phyloP scores from a whole-genome alignment of 2,888 invertebrate species.

The Oxyscelio sp. region DNA sequence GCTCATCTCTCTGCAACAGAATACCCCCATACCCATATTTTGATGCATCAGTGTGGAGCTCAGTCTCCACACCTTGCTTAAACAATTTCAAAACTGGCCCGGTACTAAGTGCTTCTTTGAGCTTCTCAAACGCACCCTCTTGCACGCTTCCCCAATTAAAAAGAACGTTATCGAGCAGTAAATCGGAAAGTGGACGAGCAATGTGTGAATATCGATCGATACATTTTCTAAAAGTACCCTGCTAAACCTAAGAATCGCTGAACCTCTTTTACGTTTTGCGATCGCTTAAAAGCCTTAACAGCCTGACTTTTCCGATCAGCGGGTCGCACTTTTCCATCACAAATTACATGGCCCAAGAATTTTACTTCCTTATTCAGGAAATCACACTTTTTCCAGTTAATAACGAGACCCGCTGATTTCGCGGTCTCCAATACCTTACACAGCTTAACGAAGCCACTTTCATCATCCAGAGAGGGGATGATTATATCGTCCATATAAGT shows the following conservation, averaged over 20 bases:
- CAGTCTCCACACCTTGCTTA: conserved; percentile 42
- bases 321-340: conserved; percentile 8
- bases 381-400: too few relatives aligned
- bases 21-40: too few relatives aligned
- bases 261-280: background rate
- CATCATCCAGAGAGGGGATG: too few relatives aligned
- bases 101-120: background rate
- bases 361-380: too few relatives aligned
- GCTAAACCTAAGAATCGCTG: conserved; percentile 1
- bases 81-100: conserved; percentile 1
- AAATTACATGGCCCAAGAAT: conserved; percentile 5
- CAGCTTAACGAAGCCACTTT: too few relatives aligned
- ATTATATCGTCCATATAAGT: too few relatives aligned
- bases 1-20: too few relatives aligned
- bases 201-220: conserved; percentile 4
- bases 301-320: conserved; percentile 11
- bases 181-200: too few relatives aligned
- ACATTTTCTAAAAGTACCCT: background rate
- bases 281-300: background rate
- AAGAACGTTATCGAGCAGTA: background rate
- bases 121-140: background rate
- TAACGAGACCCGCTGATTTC: too few relatives aligned
- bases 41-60: too few relatives aligned
- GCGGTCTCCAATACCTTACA: too few relatives aligned
- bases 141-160: conserved; percentile 5